A percentile compares a stretch with the other conserved stretches of the same genome.
These are phyloP conservation scores for Nesoenas mayeri DNA, from an alignment of 2,113 vertebrate species.

Conservation along the genomic window DNA sequence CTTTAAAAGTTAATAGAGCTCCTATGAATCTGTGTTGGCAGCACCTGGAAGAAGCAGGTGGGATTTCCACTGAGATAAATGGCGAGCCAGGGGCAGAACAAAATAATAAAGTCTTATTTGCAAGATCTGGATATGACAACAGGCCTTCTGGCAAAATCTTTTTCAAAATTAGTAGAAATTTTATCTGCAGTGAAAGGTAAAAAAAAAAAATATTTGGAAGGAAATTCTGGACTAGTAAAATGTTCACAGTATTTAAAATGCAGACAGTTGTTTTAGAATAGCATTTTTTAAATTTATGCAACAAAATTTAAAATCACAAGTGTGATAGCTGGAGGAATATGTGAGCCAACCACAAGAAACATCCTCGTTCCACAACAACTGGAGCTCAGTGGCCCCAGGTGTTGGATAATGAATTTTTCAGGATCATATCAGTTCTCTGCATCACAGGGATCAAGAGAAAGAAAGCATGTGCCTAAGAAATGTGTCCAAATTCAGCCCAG, in stretches of 20 bases:
- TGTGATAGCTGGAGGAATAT: not conserved
- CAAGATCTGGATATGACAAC: not conserved
- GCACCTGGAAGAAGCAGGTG: constrained; percentile 47
- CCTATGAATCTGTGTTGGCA: constrained; percentile 20
- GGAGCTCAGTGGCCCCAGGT: not conserved
- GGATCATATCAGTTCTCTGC: not conserved
- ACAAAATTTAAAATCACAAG: not conserved
- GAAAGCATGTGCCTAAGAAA: not conserved
- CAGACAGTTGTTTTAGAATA: not conserved
- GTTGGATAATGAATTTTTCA: not conserved
- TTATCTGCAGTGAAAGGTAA: not conserved
- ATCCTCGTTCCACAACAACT: not conserved
- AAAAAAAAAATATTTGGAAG: not conserved
- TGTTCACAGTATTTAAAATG: not conserved
- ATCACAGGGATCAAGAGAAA: not conserved
- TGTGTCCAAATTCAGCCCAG: not conserved
- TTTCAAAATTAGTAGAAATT: not conserved
- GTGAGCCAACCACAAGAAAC: not conserved
- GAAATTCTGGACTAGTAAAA: not conserved
- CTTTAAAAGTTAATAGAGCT: constrained; percentile 17
- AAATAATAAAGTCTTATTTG: not conserved
- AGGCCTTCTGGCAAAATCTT: not conserved
- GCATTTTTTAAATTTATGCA: not conserved
- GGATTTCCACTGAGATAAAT: constrained; percentile 38
- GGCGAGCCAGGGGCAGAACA: not conserved